phyloP scores from a whole-genome alignment of 2,888 invertebrate species.

The Drosophila macrothrix region DNA sequence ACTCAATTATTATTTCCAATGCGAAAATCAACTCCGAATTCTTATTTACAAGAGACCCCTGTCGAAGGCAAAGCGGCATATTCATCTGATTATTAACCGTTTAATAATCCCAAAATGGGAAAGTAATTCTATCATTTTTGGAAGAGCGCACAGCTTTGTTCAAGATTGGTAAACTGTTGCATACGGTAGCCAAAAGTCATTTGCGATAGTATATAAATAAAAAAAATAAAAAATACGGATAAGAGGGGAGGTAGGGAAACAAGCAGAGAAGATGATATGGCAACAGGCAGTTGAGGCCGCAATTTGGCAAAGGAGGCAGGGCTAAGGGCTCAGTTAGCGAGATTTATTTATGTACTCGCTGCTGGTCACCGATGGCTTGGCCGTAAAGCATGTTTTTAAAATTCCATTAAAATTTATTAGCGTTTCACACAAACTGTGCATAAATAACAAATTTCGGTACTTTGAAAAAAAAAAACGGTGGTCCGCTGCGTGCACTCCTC shows the following conservation, averaged over 20 bases:
- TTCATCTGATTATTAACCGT: conserved; percentile 57
- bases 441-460: conserved; percentile 74
- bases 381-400: conserved; percentile 78
- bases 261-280: neutral
- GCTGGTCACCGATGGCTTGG: conserved; percentile 20
- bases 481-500: neutral
- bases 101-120: conserved; percentile 16
- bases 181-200: conserved; percentile 43
- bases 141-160: conserved; percentile 5
- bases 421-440: conserved; percentile 79
- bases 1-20: no score
- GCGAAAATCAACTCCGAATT: no score
- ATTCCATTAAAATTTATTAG: conserved; percentile 81
- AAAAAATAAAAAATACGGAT: neutral
- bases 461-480: conserved; percentile 38
- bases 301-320: conserved; percentile 14
- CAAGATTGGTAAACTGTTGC: conserved; percentile 38
- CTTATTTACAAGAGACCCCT: no score
- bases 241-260: no score
- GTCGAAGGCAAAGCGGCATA: no score
- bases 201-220: conserved; percentile 27
- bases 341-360: conserved; percentile 42
- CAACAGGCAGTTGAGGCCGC: conserved; percentile 5
- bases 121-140: conserved; percentile 21
- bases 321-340: conserved; percentile 10